Percentiles rank a stretch among this genome's conserved stretches.
phyloP scores from a whole-genome alignment of 2,888 invertebrate genomes.

The Rapana venosa region DNA sequence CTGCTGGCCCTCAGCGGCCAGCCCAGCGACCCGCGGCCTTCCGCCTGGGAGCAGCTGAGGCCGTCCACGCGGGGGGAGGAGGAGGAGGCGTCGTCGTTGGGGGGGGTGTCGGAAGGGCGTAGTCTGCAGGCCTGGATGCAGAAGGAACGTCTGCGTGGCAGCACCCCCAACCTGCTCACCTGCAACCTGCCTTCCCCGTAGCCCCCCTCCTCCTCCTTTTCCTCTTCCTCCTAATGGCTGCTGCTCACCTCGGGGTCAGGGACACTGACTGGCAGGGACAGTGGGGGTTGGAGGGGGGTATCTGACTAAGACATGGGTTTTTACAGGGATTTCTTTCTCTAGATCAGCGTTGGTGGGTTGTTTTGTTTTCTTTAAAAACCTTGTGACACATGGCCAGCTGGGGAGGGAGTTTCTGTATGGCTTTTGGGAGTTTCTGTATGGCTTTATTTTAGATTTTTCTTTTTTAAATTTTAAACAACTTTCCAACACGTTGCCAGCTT shows the following conservation, averaged over 20 bases:
- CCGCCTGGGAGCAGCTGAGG: slow-evolving; percentile 77
- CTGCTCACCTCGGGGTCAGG: too few species aligned
- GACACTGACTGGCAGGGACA: too few species aligned
- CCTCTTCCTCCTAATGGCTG: too few species aligned
- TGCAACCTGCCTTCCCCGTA: neutral
- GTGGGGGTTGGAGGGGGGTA: too few species aligned
- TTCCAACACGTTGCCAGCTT: too few species aligned
- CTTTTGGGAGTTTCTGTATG: too few species aligned
- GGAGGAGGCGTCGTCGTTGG: too few species aligned
- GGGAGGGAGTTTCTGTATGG: too few species aligned
- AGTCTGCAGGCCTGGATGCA: slow-evolving; percentile 76
- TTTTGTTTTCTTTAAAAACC: neutral
- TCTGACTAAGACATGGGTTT: too few species aligned
- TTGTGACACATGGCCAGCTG: neutral
- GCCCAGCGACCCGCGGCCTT: slow-evolving; percentile 40
- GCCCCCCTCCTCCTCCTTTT: neutral
- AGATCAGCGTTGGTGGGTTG: neutral
- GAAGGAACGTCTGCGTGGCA: slow-evolving; percentile 81
- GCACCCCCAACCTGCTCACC: slow-evolving; percentile 63
- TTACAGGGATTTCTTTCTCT: too few species aligned
- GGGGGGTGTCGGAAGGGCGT: slow-evolving; percentile 54
- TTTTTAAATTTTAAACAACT: too few species aligned
- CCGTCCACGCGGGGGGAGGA: slow-evolving; percentile 59
- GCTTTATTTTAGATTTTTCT: too few species aligned
- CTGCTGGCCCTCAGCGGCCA: slow-evolving; percentile 59